A percentile compares a stretch with the other conserved stretches of the same genome.
phyloP scores from a whole-genome alignment of 2,888 invertebrate species.

The Dexiosoma caninum region DNA sequence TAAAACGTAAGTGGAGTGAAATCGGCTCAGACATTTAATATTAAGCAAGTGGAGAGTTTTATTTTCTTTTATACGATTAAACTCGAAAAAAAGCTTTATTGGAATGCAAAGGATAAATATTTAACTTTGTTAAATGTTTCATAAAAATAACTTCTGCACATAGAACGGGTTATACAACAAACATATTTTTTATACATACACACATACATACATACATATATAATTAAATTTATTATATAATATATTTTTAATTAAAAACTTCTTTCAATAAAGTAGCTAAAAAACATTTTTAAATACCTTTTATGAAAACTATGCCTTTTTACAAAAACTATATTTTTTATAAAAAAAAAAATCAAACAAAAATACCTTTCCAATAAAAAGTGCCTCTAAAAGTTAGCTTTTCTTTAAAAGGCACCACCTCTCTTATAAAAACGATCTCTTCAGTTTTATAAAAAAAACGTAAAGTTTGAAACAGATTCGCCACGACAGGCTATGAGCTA shows the following conservation, averaged over 20 bases:
- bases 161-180: too few species aligned
- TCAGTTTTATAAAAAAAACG: not conserved
- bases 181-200: too few species aligned
- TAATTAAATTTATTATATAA: not conserved
- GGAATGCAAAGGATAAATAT: too few species aligned
- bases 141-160: too few species aligned
- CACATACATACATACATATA: too few species aligned
- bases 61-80: not conserved
- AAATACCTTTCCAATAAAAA: not conserved
- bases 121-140: too few species aligned
- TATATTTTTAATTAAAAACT: not conserved
- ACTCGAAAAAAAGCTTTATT: not conserved
- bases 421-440: not conserved
- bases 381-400: not conserved
- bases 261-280: not conserved
- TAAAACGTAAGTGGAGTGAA: slow-evolving; percentile 31
- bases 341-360: not conserved
- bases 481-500: too few species aligned
- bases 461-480: too few species aligned
- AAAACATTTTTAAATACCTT: not conserved
- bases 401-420: not conserved
- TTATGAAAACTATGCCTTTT: not conserved
- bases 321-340: not conserved
- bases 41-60: slow-evolving; percentile 25
- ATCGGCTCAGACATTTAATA: slow-evolving; percentile 60